phyloP scores from a whole-genome alignment of 2,113 vertebrate species.

The Tyrannus savana region DNA sequence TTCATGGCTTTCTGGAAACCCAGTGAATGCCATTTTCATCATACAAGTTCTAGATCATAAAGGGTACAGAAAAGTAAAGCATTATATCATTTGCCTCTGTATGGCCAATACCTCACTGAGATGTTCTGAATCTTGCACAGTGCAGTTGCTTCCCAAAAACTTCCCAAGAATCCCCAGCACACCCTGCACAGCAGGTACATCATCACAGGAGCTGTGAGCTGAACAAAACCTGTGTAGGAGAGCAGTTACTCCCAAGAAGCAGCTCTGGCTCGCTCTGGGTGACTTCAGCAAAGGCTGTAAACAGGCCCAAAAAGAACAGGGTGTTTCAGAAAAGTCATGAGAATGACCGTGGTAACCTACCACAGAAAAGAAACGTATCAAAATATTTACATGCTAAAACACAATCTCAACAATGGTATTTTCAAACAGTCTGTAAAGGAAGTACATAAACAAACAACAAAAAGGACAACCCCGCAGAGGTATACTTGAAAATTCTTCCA shows the following conservation, averaged over 20 bases:
- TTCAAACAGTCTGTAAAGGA: neutral
- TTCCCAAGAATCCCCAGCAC: constrained; percentile 73
- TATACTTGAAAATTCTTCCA: neutral
- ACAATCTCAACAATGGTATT: neutral
- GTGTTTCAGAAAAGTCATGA: neutral
- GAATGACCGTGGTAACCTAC: neutral
- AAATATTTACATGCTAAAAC: neutral
- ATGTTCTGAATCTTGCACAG: neutral
- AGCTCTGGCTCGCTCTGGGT: constrained; percentile 64
- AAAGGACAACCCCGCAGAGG: neutral
- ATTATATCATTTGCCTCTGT: neutral
- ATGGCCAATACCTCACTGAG: constrained; percentile 64
- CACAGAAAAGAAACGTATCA: neutral
- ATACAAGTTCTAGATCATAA: neutral
- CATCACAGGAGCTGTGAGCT: constrained; percentile 60
- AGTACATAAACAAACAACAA: neutral
- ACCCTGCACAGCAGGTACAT: constrained; percentile 73
- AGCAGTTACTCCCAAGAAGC: constrained; percentile 78
- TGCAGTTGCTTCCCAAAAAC: constrained; percentile 69
- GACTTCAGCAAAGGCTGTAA: constrained; percentile 78
- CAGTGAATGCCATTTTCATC: neutral
- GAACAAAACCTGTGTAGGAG: constrained; percentile 81
- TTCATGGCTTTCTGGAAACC: neutral
- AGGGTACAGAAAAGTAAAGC: neutral
- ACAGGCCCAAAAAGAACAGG: neutral